Evolutionary conservation across 2,113 vertebrate species (phyloP), one percentile per base, ranked within the genome.

Genomic region (Tenrec ecaudatus): DNA sequence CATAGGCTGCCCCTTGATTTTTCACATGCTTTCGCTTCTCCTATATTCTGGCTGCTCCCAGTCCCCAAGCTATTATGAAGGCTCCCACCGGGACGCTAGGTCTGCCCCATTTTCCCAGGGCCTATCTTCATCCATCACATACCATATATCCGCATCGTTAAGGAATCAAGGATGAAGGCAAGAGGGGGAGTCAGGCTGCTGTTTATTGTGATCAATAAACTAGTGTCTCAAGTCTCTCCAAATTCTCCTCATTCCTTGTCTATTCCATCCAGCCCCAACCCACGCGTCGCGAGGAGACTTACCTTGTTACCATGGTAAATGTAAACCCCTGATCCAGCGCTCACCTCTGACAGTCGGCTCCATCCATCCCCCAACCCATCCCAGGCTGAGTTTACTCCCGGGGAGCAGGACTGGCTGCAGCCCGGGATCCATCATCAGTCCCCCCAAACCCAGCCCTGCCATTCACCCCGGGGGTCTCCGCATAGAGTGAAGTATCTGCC

Each of bases 291-390:
- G 78, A 82, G 93, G 68, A 94, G 82, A 82, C 89, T 87, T 71
- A 95, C 93, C 93, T 96, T 86, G 92, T 93, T 95, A 20, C 96
- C 93, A 95, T 86, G 91, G 96, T 71, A 88, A 93, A 87, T 16
- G 29, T 69, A 93, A 92, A 91, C 62, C 95, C 82, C 89, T 71
- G 82, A 79, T 82, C 75, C 80, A 86, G 31, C 71, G 75, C 80
- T 58, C 38, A 86, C 73, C 53, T 89, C 93, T 85, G 91, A 80
- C 64, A 40, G 33, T 33, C 38, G 25, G 12, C 64, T 27, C 60
- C 73, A n/a, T 79, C 84, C 57, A 57, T 62, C 87, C 89, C 77
- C 79, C 57, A 92, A 43, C 75, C 68, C 84, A 76, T 6, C 22
- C 66, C 80, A 62, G 68, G 79, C 60, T 71, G 31, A 95, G 91